Percentiles rank a stretch among this genome's conserved stretches.
These are phyloP conservation scores for Malurus splendens DNA, from an alignment of 2,797 vertebrate genomes.

Conservation along the genomic window DNA sequence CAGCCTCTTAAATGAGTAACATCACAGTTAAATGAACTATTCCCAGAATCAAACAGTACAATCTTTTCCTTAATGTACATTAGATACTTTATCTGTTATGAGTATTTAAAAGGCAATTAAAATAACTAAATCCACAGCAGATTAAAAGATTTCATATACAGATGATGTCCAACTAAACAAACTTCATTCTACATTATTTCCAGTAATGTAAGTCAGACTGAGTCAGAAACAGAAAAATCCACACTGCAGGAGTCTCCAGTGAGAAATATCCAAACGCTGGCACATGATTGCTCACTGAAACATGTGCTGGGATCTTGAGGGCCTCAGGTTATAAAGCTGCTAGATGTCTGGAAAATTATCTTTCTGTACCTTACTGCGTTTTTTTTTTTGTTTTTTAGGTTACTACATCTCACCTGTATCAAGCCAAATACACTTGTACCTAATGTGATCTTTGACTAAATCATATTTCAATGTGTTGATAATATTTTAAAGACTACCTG, in stretches of 20 bases:
- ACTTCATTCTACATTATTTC: background rate
- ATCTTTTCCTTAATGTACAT: background rate
- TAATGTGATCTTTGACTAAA: background rate
- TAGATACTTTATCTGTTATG: background rate
- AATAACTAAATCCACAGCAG: background rate
- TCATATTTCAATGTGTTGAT: background rate
- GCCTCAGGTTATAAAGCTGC: background rate
- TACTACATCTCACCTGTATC: background rate
- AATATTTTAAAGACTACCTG: background rate
- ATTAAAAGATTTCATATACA: background rate
- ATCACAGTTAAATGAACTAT: background rate
- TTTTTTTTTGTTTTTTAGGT: background rate
- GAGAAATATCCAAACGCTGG: background rate
- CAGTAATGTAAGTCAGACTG: background rate
- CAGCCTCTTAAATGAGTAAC: background rate
- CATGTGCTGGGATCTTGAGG: background rate
- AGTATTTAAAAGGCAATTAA: background rate
- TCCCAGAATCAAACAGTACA: background rate
- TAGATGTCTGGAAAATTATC: background rate
- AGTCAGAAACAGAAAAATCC: constrained; percentile 12
- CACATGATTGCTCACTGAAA: background rate
- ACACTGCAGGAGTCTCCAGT: background rate
- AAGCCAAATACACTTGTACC: background rate
- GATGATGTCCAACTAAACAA: background rate
- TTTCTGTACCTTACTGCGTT: background rate